A percentile compares a stretch with the other conserved stretches of the same genome.
These are phyloP conservation scores for Pristis pectinata DNA, from an alignment of 2,797 vertebrate species.

Conservation along the genomic window DNA sequence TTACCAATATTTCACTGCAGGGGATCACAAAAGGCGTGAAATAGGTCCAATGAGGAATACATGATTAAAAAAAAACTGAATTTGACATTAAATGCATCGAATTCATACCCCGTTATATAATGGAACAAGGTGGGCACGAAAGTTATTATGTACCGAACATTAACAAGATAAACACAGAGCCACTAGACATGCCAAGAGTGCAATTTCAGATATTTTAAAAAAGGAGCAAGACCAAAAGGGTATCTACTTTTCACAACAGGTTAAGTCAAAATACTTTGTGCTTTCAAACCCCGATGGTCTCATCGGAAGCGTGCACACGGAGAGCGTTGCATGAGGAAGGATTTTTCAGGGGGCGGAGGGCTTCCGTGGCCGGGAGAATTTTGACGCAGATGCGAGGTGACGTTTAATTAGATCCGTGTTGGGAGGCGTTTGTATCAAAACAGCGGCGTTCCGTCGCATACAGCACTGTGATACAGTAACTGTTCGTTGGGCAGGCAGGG, in stretches of 20 bases:
- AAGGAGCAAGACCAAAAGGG: neutral
- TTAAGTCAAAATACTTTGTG: neutral
- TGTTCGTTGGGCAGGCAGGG: neutral
- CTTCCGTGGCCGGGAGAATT: neutral
- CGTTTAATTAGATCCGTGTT: neutral
- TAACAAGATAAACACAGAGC: too few species aligned
- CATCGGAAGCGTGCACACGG: neutral
- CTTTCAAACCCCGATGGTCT: neutral
- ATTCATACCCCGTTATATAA: neutral
- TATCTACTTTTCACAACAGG: neutral
- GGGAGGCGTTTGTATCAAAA: conserved; percentile 1
- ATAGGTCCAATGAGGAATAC: neutral
- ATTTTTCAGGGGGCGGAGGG: neutral
- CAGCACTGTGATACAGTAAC: neutral
- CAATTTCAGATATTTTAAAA: neutral
- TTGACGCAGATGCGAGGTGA: neutral
- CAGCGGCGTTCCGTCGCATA: neutral
- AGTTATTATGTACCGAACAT: neutral
- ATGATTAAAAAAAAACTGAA: neutral
- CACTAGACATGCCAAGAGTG: neutral
- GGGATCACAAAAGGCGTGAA: neutral
- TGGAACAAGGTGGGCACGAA: neutral
- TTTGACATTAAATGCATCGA: neutral
- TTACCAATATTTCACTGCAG: neutral
- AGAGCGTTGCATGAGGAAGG: neutral